phyloP scores from a whole-genome alignment of 1,140 invertebrate species.

The Anastatus disparis region DNA sequence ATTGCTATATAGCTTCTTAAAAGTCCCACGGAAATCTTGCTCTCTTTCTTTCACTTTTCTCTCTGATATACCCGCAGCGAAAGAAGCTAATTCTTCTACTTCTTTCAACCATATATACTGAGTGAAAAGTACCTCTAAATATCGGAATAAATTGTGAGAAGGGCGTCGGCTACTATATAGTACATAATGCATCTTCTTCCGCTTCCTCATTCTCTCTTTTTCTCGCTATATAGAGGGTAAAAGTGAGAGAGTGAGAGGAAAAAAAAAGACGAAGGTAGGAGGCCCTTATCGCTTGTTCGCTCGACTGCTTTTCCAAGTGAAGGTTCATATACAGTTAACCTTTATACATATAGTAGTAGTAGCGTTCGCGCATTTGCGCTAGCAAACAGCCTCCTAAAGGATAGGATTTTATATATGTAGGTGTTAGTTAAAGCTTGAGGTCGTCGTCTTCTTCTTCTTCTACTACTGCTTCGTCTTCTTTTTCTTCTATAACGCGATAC shows the following conservation, averaged over 20 bases:
- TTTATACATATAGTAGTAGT: too few relatives aligned
- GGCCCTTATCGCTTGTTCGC: slow-evolving; percentile 63
- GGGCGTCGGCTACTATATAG: slow-evolving; percentile 44
- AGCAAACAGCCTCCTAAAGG: too few relatives aligned
- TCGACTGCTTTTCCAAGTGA: slow-evolving; percentile 60
- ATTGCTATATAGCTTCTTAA: neutral
- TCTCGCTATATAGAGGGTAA: slow-evolving; percentile 42
- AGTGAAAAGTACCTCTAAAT: too few relatives aligned
- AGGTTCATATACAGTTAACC: too few relatives aligned
- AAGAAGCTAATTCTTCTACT: slow-evolving; percentile 56
- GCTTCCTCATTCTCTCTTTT: neutral
- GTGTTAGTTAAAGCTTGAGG: too few relatives aligned
- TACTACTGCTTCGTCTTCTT: slow-evolving; percentile 14
- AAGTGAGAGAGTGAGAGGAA: slow-evolving; percentile 13
- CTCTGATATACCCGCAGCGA: neutral
- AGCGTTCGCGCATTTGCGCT: too few relatives aligned
- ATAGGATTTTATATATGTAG: too few relatives aligned
- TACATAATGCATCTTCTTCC: slow-evolving; percentile 36
- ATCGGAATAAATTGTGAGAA: slow-evolving; percentile 62
- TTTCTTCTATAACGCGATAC: neutral
- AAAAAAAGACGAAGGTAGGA: slow-evolving; percentile 43
- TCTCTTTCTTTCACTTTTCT: slow-evolving; percentile 35
- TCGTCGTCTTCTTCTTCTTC: slow-evolving; percentile 9
- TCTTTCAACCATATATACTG: too few relatives aligned
- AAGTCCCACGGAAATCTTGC: slow-evolving; percentile 28